Evolutionary conservation across 2,888 invertebrate species (phyloP).

Genomic region (Glomeris marginata): DNA sequence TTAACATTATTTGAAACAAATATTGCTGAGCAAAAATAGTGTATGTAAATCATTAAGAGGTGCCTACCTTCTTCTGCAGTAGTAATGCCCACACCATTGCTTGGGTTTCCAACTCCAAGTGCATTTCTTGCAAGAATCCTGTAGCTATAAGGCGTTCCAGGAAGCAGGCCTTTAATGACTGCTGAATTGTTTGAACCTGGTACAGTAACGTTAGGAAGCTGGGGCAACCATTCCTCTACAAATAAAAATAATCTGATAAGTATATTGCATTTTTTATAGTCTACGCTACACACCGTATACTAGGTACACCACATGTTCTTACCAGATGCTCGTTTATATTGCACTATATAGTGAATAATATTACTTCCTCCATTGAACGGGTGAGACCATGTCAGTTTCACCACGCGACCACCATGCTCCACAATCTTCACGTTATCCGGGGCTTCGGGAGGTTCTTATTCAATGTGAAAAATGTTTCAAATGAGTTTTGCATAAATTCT

Average conservation of each 20-base stretch:
- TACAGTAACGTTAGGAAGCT: conserved; percentile 12
- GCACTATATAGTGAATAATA: conserved; percentile 11
- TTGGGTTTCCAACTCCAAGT: conserved; percentile 12
- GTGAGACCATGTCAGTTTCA: conserved; percentile 11
- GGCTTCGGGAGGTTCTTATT: conserved; percentile 14
- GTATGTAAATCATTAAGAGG: not conserved
- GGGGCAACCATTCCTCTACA: conserved; percentile 15
- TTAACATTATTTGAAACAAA: not conserved
- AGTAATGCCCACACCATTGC: conserved; percentile 15
- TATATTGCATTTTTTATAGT: too few species aligned
- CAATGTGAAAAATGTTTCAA: not conserved
- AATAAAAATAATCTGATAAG: not conserved
- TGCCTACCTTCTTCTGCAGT: conserved; percentile 15
- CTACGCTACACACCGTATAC: not conserved
- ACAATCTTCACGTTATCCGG: conserved; percentile 14
- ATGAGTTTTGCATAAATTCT: too few species aligned
- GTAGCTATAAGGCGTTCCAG: conserved; percentile 16
- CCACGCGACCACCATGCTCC: conserved; percentile 12
- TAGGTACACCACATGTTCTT: not conserved
- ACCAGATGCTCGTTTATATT: conserved; percentile 16
- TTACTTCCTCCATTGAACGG: conserved; percentile 10
- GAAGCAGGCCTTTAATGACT: conserved; percentile 11
- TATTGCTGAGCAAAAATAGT: not conserved
- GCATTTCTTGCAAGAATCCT: conserved; percentile 14
- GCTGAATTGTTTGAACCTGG: conserved; percentile 10